These are phyloP conservation scores for Siphamia tubifer DNA, from an alignment of 2,113 vertebrate genomes.

Conservation along the genomic window DNA sequence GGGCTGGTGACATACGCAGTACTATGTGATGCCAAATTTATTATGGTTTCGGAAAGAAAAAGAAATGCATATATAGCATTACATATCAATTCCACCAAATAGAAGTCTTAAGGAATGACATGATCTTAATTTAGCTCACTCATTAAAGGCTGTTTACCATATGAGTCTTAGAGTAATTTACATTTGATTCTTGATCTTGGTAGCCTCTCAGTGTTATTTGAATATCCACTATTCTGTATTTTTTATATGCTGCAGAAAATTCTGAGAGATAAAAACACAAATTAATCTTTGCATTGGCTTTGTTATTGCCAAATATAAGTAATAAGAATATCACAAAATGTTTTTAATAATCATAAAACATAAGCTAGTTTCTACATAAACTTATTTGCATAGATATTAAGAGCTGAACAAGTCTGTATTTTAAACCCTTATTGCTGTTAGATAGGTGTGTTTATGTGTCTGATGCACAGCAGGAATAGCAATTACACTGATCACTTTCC, in stretches of 20 bases:
- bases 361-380: too few relatives aligned
- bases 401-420: background rate
- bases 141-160: background rate
- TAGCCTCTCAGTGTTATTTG: background rate
- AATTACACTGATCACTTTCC: constrained; percentile 59
- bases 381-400: background rate
- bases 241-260: too few relatives aligned
- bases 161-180: background rate
- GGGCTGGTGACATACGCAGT: background rate
- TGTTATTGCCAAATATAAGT: too few relatives aligned
- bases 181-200: background rate
- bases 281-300: too few relatives aligned
- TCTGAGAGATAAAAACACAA: too few relatives aligned
- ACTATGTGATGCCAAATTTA: background rate
- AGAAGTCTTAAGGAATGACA: background rate
- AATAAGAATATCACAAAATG: too few relatives aligned
- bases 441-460: background rate
- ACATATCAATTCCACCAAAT: background rate
- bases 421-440: background rate
- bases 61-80: background rate
- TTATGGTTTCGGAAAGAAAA: background rate
- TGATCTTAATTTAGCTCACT: background rate
- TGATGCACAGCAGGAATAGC: constrained; percentile 48
- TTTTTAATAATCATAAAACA: too few relatives aligned
- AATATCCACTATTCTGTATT: background rate